Percentiles rank a stretch among this genome's conserved stretches.
Conservation (phyloP, 2,797 vertebrate species). For the Podarcis lilfordi region DNA sequence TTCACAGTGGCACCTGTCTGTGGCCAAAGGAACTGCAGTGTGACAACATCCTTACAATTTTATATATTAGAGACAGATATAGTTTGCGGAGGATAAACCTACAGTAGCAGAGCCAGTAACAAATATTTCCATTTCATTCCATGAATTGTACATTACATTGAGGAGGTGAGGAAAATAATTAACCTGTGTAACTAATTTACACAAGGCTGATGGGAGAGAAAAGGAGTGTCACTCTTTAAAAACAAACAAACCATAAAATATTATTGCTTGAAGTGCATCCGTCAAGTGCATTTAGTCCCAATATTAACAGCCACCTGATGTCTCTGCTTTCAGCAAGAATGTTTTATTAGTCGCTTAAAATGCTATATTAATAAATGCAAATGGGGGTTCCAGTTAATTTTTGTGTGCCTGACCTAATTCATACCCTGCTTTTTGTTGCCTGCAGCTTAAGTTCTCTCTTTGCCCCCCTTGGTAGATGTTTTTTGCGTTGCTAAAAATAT, state of each 20-base stretch:
- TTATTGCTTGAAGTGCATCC: not conserved
- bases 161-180: not conserved
- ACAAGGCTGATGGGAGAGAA: not conserved
- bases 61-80: no score
- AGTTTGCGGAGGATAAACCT: not conserved
- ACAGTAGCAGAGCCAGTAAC: not conserved
- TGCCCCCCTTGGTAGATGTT: conserved; percentile 14
- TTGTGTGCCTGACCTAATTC: not conserved
- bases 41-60: not conserved
- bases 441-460: conserved; percentile 15
- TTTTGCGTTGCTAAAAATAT: conserved; percentile 32
- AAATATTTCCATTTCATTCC: not conserved
- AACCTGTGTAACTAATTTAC: not conserved
- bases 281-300: not conserved
- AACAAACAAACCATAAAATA: not conserved
- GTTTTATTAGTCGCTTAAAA: conserved; percentile 36
- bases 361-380: not conserved
- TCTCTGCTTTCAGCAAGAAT: not conserved
- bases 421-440: conserved; percentile 31
- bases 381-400: not conserved
- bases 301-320: not conserved
- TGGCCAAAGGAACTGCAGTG: no score
- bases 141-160: not conserved
- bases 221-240: not conserved
- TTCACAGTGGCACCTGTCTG: no score